Evolutionary conservation across 2,888 invertebrate genomes (phyloP).

Genomic region (Cheilosia soror): DNA sequence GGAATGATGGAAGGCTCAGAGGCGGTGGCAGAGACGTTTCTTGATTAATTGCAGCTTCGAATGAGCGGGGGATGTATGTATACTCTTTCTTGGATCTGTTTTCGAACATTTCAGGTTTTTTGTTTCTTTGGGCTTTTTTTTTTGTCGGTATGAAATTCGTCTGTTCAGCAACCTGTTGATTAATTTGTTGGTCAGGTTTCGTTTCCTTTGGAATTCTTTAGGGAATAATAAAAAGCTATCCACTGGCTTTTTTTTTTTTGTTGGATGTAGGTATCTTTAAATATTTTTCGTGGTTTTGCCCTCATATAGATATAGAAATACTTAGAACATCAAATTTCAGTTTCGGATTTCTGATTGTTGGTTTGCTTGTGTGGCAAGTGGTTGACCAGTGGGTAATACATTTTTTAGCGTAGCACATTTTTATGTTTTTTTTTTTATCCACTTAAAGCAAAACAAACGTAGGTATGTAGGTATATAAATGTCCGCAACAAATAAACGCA

Average conservation of each 20-base stretch:
- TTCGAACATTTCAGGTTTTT: conserved; percentile 56
- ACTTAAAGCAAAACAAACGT: conserved; percentile 61
- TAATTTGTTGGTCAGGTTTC: conserved; percentile 74
- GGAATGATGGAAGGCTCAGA: conserved; percentile 10
- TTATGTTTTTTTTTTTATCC: conserved; percentile 25
- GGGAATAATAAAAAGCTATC: conserved; percentile 14
- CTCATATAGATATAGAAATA: conserved; percentile 5
- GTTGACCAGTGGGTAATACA: conserved; percentile 72
- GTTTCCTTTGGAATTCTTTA: conserved; percentile 65
- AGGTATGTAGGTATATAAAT: background rate
- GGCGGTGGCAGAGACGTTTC: conserved; percentile 27
- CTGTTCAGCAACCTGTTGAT: conserved; percentile 74
- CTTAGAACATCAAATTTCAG: conserved; percentile 65
- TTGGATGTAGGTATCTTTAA: conserved; percentile 30
- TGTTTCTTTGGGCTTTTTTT: conserved; percentile 33
- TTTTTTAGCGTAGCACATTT: conserved; percentile 40
- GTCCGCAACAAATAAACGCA: conserved; percentile 50
- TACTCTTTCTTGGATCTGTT: conserved; percentile 32
- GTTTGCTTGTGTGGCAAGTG: conserved; percentile 68
- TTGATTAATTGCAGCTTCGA: conserved; percentile 66
- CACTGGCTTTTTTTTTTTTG: conserved; percentile 28
- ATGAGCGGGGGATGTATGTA: conserved; percentile 39
- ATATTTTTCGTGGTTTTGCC: conserved; percentile 58
- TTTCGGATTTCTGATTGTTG: conserved; percentile 68
- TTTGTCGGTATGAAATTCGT: conserved; percentile 53